Conservation (phyloP, 2,888 invertebrate genomes). For the Stratiomys singularior region DNA sequence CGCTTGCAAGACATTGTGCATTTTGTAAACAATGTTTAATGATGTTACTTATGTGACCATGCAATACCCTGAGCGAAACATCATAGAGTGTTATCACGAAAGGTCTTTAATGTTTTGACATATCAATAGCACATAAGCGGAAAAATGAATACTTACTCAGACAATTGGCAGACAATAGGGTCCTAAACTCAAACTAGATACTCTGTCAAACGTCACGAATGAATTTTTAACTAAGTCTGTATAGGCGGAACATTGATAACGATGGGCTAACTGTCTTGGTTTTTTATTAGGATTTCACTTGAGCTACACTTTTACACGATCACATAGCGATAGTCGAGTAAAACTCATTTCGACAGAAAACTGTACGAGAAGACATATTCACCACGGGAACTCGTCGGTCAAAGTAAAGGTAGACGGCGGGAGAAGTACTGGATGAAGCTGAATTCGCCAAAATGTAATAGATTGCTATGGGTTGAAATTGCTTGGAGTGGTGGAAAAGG, state of each 20-base stretch:
- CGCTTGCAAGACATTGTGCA: too few species aligned
- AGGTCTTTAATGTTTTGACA: too few species aligned
- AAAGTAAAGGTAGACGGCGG: not conserved
- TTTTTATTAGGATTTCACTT: too few species aligned
- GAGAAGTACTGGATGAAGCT: not conserved
- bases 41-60: too few species aligned
- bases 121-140: too few species aligned
- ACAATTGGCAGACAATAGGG: not conserved
- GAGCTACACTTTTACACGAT: too few species aligned
- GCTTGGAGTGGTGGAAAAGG: not conserved
- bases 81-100: too few species aligned
- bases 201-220: not conserved
- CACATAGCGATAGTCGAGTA: not conserved
- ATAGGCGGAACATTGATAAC: not conserved
- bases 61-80: too few species aligned
- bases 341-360: slow-evolving; percentile 4
- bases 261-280: too few species aligned
- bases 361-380: slow-evolving; percentile 16
- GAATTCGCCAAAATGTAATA: not conserved
- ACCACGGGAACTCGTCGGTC: slow-evolving; percentile 27
- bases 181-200: not conserved
- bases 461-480: not conserved
- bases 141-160: too few species aligned
- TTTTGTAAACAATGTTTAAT: too few species aligned
- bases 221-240: not conserved